These are phyloP conservation scores for Esox niger DNA, from an alignment of 2,113 vertebrate genomes.

Conservation along the genomic window DNA sequence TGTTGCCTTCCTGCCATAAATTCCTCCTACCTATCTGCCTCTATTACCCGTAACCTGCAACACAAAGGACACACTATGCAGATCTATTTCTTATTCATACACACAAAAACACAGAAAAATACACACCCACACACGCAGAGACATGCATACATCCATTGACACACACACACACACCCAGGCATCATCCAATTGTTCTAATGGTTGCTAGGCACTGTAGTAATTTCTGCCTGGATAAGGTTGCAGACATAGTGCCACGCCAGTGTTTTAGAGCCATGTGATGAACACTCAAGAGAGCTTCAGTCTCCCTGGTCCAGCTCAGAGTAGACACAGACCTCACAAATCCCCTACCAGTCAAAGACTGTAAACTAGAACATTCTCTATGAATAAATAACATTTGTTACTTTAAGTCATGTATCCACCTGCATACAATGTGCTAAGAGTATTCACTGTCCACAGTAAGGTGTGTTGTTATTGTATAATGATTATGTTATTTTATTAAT, in stretches of 20 bases:
- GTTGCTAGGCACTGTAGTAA: constrained; percentile 55
- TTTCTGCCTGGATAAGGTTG: constrained; percentile 54
- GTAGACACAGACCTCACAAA: not conserved
- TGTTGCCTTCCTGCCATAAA: constrained; percentile 57
- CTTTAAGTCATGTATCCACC: too few relatives aligned
- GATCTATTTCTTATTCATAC: constrained; percentile 34
- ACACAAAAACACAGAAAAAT: not conserved
- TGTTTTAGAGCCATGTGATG: constrained; percentile 51
- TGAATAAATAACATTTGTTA: too few relatives aligned
- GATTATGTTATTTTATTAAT: too few relatives aligned
- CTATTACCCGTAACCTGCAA: constrained; percentile 61
- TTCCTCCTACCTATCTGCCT: constrained; percentile 56
- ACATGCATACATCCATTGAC: too few relatives aligned
- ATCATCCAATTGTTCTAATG: constrained; percentile 41
- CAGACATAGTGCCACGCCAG: constrained; percentile 43
- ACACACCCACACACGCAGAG: too few relatives aligned
- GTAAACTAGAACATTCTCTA: too few relatives aligned
- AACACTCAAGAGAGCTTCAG: constrained; percentile 1
- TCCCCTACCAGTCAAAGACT: not conserved
- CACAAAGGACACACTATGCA: constrained; percentile 54
- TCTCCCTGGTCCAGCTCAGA: not conserved
- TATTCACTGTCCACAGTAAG: too few relatives aligned
- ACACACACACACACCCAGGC: constrained; percentile 10
- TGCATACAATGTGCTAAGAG: too few relatives aligned
- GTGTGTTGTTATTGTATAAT: too few relatives aligned